Evolutionary conservation across 2,888 invertebrate genomes (phyloP).

Genomic region (Helicoverpa assulta): DNA sequence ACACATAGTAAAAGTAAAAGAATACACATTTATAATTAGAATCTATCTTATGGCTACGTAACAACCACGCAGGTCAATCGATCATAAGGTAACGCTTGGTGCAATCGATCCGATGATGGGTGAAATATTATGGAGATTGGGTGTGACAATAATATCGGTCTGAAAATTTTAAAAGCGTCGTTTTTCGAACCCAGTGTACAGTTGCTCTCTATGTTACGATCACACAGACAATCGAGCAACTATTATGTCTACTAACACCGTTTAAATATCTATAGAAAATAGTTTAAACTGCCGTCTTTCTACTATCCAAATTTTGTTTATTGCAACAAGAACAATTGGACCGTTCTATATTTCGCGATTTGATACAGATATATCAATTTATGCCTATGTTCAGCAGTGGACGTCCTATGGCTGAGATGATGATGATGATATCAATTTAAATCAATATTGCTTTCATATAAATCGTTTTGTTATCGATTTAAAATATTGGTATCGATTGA

Average conservation of each 20-base stretch:
- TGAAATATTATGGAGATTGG: no score
- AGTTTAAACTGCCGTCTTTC: constrained; percentile 60
- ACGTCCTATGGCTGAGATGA: no score
- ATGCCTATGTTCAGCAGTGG: no score
- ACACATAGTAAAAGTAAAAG: no score
- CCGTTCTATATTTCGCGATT: constrained; percentile 62
- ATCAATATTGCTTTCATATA: constrained; percentile 43
- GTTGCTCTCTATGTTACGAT: constrained; percentile 63
- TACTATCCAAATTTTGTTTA: constrained; percentile 46
- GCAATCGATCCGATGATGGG: no score
- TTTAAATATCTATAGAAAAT: constrained; percentile 59
- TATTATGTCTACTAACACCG: constrained; percentile 50
- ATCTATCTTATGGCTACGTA: no score
- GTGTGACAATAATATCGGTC: no score
- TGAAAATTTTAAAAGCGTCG: constrained; percentile 3
- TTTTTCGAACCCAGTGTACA: constrained; percentile 56
- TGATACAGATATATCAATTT: constrained; percentile 58
- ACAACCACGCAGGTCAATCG: no score
- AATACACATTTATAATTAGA: no score
- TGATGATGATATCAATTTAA: no score
- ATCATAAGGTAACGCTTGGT: no score
- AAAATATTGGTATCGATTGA: constrained; percentile 40
- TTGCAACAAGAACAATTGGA: constrained; percentile 64
- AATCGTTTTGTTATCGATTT: constrained; percentile 45
- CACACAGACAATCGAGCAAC: constrained; percentile 49